These are phyloP conservation scores for Rhamphomyia laevipes DNA, from an alignment of 2,888 invertebrate species.

Conservation along the genomic window DNA sequence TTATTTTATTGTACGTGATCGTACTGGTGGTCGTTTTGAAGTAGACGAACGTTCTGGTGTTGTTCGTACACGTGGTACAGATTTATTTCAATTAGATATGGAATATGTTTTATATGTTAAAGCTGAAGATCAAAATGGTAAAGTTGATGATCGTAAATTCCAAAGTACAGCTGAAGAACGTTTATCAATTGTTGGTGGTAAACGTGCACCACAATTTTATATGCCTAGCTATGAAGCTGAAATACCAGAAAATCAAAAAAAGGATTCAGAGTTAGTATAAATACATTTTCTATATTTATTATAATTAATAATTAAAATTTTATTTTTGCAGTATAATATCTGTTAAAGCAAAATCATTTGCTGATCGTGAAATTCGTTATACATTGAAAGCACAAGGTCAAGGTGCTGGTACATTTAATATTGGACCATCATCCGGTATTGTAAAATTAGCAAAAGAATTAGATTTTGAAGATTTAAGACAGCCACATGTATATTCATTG, in stretches of 20 bases:
- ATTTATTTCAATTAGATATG: conserved; percentile 88
- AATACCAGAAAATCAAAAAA: conserved; percentile 93
- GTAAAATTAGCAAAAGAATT: conserved; percentile 91
- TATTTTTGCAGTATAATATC: conserved; percentile 73
- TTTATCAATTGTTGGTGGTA: conserved; percentile 91
- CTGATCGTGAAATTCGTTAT: conserved; percentile 92
- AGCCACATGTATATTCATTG: conserved; percentile 86
- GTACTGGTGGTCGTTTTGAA: conserved; percentile 69
- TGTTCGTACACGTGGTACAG: conserved; percentile 80
- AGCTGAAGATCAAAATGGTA: conserved; percentile 88
- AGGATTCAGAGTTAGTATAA: conserved; percentile 83
- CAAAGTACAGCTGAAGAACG: conserved; percentile 88
- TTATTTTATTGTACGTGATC: conserved; percentile 88
- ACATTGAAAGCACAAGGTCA: conserved; percentile 88
- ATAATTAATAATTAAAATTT: neutral
- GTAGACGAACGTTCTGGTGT: conserved; percentile 87
- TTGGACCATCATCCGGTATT: conserved; percentile 86
- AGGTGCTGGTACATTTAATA: conserved; percentile 90
- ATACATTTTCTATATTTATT: neutral
- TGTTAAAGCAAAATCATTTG: conserved; percentile 94
- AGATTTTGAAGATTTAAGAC: conserved; percentile 92
- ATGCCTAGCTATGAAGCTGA: conserved; percentile 89
- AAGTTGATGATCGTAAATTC: conserved; percentile 78
- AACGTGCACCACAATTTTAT: conserved; percentile 95
- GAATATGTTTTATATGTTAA: conserved; percentile 94